phyloP scores from a whole-genome alignment of 2,888 invertebrate genomes.

The Pseudococcus longispinus region DNA sequence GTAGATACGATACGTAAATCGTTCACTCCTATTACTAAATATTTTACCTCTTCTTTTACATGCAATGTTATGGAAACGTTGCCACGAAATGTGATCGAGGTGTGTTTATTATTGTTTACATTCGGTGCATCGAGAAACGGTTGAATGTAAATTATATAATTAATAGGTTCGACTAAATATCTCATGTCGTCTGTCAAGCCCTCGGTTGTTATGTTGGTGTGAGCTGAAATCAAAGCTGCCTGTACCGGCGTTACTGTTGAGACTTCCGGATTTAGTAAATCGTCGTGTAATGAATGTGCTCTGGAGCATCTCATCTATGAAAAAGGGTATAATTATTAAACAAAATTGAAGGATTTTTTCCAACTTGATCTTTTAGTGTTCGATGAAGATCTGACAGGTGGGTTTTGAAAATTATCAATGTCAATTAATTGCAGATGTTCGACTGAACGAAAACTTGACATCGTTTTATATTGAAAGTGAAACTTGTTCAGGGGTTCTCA shows the following conservation, averaged over 20 bases:
- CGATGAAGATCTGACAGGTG: too few relatives aligned
- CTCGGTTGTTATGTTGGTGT: neutral
- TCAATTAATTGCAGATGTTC: too few relatives aligned
- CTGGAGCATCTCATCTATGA: neutral
- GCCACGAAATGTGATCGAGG: constrained; percentile 4
- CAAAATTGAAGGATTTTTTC: neutral
- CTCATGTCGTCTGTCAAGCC: neutral
- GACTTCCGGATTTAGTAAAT: neutral
- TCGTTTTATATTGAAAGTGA: too few relatives aligned
- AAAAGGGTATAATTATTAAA: neutral
- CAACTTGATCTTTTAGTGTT: too few relatives aligned
- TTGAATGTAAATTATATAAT: constrained; percentile 16
- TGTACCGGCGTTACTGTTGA: neutral
- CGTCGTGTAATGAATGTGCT: neutral
- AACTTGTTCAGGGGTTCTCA: too few relatives aligned
- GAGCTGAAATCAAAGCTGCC: neutral
- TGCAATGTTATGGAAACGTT: neutral
- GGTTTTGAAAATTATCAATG: too few relatives aligned
- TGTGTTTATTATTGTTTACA: neutral
- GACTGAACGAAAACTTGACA: too few relatives aligned
- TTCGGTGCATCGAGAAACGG: neutral
- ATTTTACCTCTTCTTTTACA: constrained; percentile 13
- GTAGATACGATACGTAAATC: constrained; percentile 25
- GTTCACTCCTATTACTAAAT: constrained; percentile 10
- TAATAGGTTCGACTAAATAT: constrained; percentile 24